These are phyloP conservation scores for Alouatta palliata DNA, from an alignment of 2,113 vertebrate species.

Conservation along the genomic window DNA sequence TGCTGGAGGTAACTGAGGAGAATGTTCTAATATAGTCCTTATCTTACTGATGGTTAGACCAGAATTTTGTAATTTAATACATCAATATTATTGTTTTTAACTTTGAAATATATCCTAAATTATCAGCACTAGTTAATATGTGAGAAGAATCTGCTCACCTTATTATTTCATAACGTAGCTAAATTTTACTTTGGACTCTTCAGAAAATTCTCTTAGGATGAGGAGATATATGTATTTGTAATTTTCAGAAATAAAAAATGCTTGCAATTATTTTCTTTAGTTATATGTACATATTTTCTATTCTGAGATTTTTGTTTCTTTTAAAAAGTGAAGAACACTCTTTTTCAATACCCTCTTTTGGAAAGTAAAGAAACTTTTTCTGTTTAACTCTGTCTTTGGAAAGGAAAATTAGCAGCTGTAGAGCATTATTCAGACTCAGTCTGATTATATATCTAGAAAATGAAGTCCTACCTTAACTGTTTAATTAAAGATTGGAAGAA, in stretches of 20 bases:
- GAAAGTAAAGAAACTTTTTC: background rate
- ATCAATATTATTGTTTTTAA: background rate
- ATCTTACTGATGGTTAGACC: background rate
- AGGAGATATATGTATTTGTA: background rate
- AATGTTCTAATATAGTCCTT: background rate
- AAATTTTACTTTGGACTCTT: background rate
- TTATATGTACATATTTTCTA: background rate
- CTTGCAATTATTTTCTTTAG: background rate
- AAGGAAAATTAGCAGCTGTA: slow-evolving; percentile 73
- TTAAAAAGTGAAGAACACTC: background rate
- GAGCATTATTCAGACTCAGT: slow-evolving; percentile 59
- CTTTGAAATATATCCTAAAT: slow-evolving; percentile 5
- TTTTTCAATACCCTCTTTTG: slow-evolving; percentile 15
- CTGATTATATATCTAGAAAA: slow-evolving; percentile 70
- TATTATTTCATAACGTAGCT: background rate
- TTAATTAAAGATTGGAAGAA: slow-evolving; percentile 78
- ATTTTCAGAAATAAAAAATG: background rate
- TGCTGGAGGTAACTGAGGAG: background rate
- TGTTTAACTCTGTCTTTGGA: slow-evolving; percentile 60
- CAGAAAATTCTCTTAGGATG: background rate
- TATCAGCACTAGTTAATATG: background rate
- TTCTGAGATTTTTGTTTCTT: background rate
- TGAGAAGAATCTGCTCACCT: background rate
- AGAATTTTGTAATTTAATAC: background rate
- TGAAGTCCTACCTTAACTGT: slow-evolving; percentile 73